Conservation (phyloP, 2,797 vertebrate species). For the Momotus momota region DNA sequence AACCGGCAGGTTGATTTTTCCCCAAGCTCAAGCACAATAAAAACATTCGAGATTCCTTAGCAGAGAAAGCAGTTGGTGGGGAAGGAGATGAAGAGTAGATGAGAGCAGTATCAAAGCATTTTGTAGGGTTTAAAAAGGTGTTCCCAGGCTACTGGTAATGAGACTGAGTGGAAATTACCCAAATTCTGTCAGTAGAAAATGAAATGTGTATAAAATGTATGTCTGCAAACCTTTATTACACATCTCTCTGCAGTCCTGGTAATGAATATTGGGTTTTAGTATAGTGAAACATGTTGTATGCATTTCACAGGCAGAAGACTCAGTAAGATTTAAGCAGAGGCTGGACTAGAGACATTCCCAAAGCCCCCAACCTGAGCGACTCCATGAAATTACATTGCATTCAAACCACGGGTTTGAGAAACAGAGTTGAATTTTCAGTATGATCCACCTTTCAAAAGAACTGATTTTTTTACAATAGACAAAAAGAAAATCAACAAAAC, state of each 20-base stretch:
- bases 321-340: not conserved
- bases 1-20: not conserved
- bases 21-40: not conserved
- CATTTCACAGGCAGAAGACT: not conserved
- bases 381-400: not conserved
- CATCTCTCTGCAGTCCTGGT: not conserved
- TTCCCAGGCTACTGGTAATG: not conserved
- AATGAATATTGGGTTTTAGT: not conserved
- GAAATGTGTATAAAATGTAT: not conserved
- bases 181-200: not conserved
- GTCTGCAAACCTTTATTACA: not conserved
- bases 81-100: not conserved
- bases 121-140: not conserved
- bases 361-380: not conserved
- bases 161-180: not conserved
- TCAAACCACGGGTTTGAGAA: not conserved
- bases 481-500: not conserved
- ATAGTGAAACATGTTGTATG: not conserved
- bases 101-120: accelerated
- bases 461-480: too few relatives aligned
- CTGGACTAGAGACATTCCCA: not conserved
- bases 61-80: not conserved
- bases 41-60: not conserved
- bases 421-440: not conserved
- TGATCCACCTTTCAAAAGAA: not conserved